Evolutionary conservation across 1,140 invertebrate species (phyloP), one percentile per base, ranked within the genome.

Genomic region (Mercenaria mercenaria): DNA sequence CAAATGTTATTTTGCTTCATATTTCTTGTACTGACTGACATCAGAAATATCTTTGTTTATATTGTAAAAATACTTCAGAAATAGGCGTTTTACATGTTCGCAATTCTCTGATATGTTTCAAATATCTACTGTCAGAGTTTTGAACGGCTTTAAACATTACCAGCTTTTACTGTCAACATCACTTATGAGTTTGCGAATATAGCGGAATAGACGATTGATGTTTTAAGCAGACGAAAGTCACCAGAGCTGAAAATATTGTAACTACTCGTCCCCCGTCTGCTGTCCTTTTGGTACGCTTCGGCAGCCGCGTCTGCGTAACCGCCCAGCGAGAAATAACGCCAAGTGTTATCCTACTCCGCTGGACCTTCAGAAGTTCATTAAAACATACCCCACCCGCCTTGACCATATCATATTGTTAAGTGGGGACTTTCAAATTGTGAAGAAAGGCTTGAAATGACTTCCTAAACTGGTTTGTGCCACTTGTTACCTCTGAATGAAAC

Each of bases 371-470:
- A 61, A 41, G 13, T 43, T 39, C 59, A 82, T 39, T 67, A 64
- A 82, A 82, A 39, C 23, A 3, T 82, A 61, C 80, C 80, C 80
- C 80, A 82, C 80, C 80, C 80, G 59, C 59, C 59, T 64, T 64
- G 80, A 82, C 52, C 83, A 41, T 47, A 85, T 74, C 67, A 74
- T 47, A 74, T 67, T 56, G 83, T 74, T 23, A 74, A 74, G 72
- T 64, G 41, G n/a, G n/a, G 56, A 87, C 85, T 79, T 87, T 87
- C 52, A 87, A 87, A 87, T 77, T 87, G 85, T 87, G 74, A 43
- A 87, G 74, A 79, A 79, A 85, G 59, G 85, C 85, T 87, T 79
- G 85, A 87, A 87, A 87, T 87, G 85, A 80, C 86, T 81, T 81
- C 77, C 76, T 88, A 69, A 88, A 39, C 77, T n/a, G 15, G 86